Evolutionary conservation across 2,113 vertebrate species (phyloP).

Genomic region (Columba livia): DNA sequence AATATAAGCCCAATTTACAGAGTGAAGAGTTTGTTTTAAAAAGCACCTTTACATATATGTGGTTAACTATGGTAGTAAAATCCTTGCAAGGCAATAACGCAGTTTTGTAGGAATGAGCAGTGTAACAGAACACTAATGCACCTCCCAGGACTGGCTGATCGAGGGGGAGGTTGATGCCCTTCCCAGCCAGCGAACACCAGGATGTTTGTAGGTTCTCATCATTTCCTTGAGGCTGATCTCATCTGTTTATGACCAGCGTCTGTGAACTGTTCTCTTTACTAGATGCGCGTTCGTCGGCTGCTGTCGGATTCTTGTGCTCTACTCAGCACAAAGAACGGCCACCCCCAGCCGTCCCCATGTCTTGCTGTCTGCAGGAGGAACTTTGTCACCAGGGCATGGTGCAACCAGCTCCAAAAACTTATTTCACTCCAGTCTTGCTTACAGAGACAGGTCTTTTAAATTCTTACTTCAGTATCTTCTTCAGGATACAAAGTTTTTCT

Average conservation of each 20-base stretch:
- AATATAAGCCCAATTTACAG: background rate
- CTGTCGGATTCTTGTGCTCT: background rate
- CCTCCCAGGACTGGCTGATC: background rate
- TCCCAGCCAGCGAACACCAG: background rate
- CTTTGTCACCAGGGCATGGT: background rate
- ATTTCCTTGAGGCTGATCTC: background rate
- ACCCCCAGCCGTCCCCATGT: background rate
- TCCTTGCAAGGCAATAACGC: background rate
- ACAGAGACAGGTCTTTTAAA: background rate
- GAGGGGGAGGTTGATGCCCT: background rate
- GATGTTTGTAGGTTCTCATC: background rate
- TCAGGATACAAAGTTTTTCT: background rate
- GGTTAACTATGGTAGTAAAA: background rate
- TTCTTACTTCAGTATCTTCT: background rate
- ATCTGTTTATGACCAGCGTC: background rate
- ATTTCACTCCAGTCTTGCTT: background rate
- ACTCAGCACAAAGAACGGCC: background rate
- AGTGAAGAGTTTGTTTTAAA: background rate
- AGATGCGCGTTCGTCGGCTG: background rate
- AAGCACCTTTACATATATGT: background rate
- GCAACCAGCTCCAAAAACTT: background rate
- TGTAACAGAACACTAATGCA: background rate
- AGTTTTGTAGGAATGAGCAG: background rate
- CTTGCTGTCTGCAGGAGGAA: background rate
- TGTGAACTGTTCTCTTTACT: background rate